phyloP scores from a whole-genome alignment of 2,888 invertebrate species.

The Caenorhabditis sp. region DNA sequence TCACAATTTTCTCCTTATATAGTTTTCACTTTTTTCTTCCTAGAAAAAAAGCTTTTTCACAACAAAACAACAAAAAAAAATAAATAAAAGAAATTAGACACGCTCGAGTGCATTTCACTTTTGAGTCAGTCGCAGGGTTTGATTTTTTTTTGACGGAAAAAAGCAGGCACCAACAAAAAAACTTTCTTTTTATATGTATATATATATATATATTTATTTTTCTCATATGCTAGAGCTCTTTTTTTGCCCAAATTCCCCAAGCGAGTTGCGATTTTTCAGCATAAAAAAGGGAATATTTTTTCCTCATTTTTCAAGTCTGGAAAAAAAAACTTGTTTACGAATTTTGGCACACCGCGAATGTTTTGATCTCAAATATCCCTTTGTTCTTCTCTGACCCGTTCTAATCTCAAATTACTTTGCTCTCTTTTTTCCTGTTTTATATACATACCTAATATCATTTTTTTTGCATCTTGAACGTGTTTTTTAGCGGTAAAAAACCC shows the following conservation, averaged over 20 bases:
- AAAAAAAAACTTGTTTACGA: slow-evolving; percentile 1
- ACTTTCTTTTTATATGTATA: background rate
- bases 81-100: slow-evolving; percentile 35
- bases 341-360: background rate
- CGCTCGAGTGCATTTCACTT: slow-evolving; percentile 20
- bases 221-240: background rate
- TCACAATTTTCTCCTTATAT: background rate
- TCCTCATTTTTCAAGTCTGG: too few relatives aligned
- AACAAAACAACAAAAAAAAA: background rate
- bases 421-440: background rate
- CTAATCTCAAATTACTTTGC: slow-evolving; percentile 13
- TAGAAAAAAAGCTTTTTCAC: background rate
- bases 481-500: background rate
- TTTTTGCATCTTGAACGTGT: background rate
- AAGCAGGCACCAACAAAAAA: background rate
- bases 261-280: background rate
- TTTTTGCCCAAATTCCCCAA: background rate
- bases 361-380: background rate
- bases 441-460: slow-evolving; percentile 8
- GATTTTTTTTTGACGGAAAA: background rate
- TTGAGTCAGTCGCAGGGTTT: background rate
- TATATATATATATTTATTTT: slow-evolving; percentile 10
- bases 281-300: background rate
- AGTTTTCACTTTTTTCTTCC: background rate
- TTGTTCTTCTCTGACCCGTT: background rate